A percentile compares a stretch with the other conserved stretches of the same genome.
phyloP scores from a whole-genome alignment of 2,797 vertebrate genomes.

The Xyrichtys novacula region DNA sequence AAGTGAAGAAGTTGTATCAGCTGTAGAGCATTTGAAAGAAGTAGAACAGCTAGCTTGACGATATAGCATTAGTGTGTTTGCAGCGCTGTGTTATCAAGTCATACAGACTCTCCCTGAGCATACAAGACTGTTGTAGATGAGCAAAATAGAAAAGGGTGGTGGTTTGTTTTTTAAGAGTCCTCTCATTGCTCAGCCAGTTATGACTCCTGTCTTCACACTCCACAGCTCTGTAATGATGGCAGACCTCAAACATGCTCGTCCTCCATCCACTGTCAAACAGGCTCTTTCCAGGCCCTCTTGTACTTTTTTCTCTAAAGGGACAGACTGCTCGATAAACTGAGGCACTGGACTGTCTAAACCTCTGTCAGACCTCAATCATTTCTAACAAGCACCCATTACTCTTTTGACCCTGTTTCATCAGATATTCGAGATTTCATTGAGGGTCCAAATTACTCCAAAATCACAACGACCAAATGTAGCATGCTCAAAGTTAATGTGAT shows the following conservation, averaged over 20 bases:
- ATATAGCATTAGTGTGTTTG: neutral
- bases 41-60: neutral
- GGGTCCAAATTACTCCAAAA: neutral
- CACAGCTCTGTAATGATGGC: slow-evolving; percentile 34
- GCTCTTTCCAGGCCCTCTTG: slow-evolving; percentile 1
- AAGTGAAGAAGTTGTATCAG: too few species aligned
- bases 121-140: slow-evolving; percentile 2
- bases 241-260: slow-evolving; percentile 14
- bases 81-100: slow-evolving; percentile 5
- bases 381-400: slow-evolving; percentile 12
- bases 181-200: slow-evolving; percentile 38
- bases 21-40: too few species aligned
- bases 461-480: neutral
- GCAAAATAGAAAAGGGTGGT: neutral
- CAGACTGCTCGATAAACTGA: slow-evolving; percentile 30
- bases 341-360: slow-evolving; percentile 14
- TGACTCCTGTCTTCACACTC: slow-evolving; percentile 36
- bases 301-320: slow-evolving; percentile 30
- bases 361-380: slow-evolving; percentile 14
- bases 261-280: slow-evolving; percentile 24
- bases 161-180: slow-evolving; percentile 15
- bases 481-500: neutral
- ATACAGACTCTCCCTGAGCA: slow-evolving; percentile 12
- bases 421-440: slow-evolving; percentile 1
- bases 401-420: neutral